A percentile compares a stretch with the other conserved stretches of the same genome.
Evolutionary conservation across 2,113 vertebrate genomes (phyloP).

Genomic region (Paraplagusia blochii): DNA sequence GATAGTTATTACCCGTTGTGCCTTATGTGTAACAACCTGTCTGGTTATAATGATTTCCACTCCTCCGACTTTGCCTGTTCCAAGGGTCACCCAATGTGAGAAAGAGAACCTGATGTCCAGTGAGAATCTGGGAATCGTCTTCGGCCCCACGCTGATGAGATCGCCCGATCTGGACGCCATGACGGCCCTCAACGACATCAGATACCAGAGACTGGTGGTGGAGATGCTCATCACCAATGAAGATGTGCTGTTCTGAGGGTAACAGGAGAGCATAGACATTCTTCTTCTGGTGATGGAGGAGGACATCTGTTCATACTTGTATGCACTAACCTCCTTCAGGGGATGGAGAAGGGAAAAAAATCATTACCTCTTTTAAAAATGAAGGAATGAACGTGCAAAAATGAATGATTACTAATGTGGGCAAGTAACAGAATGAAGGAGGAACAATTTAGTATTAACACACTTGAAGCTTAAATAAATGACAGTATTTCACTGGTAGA

Average conservation of each 20-base stretch:
- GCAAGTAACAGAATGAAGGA: slow-evolving; percentile 10
- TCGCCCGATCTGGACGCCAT: slow-evolving; percentile 88
- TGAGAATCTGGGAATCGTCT: slow-evolving; percentile 90
- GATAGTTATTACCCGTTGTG: too few species aligned
- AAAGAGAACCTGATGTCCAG: slow-evolving; percentile 94
- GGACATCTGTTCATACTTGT: neutral
- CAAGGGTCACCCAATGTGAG: slow-evolving; percentile 85
- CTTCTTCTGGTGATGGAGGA: neutral
- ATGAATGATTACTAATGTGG: slow-evolving; percentile 21
- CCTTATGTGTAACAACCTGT: too few species aligned
- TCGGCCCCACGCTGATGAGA: slow-evolving; percentile 86
- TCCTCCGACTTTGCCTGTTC: neutral
- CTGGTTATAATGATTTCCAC: neutral
- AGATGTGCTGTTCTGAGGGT: slow-evolving; percentile 88
- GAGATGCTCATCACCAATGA: slow-evolving; percentile 93
- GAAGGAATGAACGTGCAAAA: slow-evolving; percentile 21
- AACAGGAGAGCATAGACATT: too few species aligned
- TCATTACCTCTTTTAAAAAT: slow-evolving; percentile 13
- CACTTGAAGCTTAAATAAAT: neutral
- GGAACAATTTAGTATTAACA: slow-evolving; percentile 18
- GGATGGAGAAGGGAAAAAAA: slow-evolving; percentile 9
- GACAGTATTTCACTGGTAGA: neutral
- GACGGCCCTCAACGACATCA: slow-evolving; percentile 91
- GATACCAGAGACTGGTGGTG: slow-evolving; percentile 94
- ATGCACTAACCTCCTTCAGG: neutral